phyloP scores from a whole-genome alignment of 1,140 invertebrate species.

The Cepaea nemoralis region DNA sequence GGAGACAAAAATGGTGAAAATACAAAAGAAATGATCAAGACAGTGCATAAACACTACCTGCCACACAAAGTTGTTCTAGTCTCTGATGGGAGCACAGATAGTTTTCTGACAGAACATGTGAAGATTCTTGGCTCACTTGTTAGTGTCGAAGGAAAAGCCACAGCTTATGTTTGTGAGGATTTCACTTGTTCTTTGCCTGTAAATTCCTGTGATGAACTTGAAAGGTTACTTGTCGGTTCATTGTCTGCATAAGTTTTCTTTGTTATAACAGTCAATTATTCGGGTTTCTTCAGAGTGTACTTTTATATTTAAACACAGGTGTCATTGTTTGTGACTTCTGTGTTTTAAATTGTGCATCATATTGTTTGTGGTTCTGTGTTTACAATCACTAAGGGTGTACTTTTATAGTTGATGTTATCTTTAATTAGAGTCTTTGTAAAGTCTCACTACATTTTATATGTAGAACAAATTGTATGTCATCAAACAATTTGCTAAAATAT shows the following conservation, averaged over 20 bases:
- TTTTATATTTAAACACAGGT: too few species aligned
- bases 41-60: slow-evolving; percentile 79
- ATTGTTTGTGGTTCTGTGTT: too few species aligned
- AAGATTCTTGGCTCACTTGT: slow-evolving; percentile 66
- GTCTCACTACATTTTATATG: too few species aligned
- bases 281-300: too few species aligned
- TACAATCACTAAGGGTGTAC: too few species aligned
- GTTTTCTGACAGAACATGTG: slow-evolving; percentile 47
- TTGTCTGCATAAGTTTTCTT: neutral
- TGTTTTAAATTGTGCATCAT: too few species aligned
- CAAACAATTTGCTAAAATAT: too few species aligned
- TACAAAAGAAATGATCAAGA: slow-evolving; percentile 74
- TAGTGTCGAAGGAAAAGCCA: slow-evolving; percentile 75
- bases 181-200: slow-evolving; percentile 85
- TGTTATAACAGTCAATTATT: neutral
- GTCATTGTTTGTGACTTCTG: too few species aligned
- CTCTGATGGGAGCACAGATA: slow-evolving; percentile 72
- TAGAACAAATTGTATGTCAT: too few species aligned
- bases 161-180: slow-evolving; percentile 86
- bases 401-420: too few species aligned
- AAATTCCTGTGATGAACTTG: slow-evolving; percentile 78
- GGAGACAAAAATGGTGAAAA: slow-evolving; percentile 77
- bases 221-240: slow-evolving; percentile 41
- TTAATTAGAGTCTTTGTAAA: too few species aligned
- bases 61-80: slow-evolving; percentile 81